Evolutionary conservation across 2,888 invertebrate genomes (phyloP).

Genomic region (Mimumesa dahlbomi): DNA sequence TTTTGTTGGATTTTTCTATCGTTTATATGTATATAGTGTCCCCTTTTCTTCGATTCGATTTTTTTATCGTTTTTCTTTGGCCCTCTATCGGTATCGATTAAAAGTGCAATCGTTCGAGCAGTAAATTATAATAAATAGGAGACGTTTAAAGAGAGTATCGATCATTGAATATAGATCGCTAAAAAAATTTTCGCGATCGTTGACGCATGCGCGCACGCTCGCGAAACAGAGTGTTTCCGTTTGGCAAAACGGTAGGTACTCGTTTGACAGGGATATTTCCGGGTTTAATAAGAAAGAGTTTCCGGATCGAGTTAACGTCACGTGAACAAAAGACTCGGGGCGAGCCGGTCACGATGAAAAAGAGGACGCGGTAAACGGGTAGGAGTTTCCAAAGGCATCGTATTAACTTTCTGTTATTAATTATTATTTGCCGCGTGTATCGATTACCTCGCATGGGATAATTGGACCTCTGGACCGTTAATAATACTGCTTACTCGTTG

Average conservation of each 20-base stretch:
- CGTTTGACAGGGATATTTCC: not conserved
- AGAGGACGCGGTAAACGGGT: not conserved
- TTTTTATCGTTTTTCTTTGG: not conserved
- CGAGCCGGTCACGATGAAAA: slow-evolving; percentile 7
- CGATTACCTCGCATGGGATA: slow-evolving; percentile 44
- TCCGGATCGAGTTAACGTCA: not conserved
- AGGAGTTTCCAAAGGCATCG: slow-evolving; percentile 35
- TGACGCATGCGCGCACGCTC: not conserved
- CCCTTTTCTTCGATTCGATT: too few species aligned
- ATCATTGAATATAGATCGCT: not conserved
- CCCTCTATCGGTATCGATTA: not conserved
- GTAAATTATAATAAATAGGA: too few species aligned
- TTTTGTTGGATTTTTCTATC: too few species aligned
- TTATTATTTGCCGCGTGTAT: slow-evolving; percentile 46
- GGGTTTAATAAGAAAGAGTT: slow-evolving; percentile 23
- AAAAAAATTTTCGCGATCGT: not conserved
- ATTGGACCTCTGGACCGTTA: slow-evolving; percentile 40
- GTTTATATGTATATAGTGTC: too few species aligned
- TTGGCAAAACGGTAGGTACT: not conserved
- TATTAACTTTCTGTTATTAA: slow-evolving; percentile 48
- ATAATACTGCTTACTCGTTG: slow-evolving; percentile 45
- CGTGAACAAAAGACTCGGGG: not conserved
- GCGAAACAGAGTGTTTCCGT: not conserved
- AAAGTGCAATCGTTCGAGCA: too few species aligned
- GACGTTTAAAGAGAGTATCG: not conserved